These are phyloP conservation scores for Nixonia krombeini DNA, from an alignment of 1,140 invertebrate genomes.

Conservation along the genomic window DNA sequence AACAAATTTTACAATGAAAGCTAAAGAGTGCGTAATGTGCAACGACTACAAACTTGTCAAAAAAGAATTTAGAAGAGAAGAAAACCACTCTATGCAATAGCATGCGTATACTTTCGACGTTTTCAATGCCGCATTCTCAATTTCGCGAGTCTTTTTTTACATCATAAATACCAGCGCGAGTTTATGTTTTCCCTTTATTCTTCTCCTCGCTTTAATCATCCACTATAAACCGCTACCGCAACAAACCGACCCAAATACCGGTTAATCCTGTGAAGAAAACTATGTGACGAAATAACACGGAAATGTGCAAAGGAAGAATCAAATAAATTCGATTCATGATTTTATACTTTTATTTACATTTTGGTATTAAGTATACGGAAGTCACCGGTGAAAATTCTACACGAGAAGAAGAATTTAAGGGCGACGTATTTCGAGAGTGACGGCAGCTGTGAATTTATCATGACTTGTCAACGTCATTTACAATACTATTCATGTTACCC, in stretches of 20 bases:
- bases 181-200: too few relatives aligned
- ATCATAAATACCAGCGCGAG: neutral
- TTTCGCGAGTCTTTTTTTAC: neutral
- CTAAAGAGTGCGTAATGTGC: neutral
- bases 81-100: slow-evolving; percentile 1
- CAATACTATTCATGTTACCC: neutral
- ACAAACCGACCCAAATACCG: neutral
- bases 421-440: too few relatives aligned
- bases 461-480: neutral
- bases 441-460: too few relatives aligned
- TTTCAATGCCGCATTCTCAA: neutral
- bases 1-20: too few relatives aligned
- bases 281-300: too few relatives aligned
- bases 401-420: neutral
- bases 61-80: slow-evolving; percentile 1
- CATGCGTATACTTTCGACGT: slow-evolving; percentile 5
- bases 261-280: too few relatives aligned
- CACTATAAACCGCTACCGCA: neutral
- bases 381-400: too few relatives aligned
- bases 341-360: too few relatives aligned
- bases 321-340: too few relatives aligned
- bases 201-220: too few relatives aligned
- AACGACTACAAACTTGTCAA: slow-evolving; percentile 5
- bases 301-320: too few relatives aligned
- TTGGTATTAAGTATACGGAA: too few relatives aligned